These are phyloP conservation scores for Stenchaetothrips biformis DNA, from an alignment of 2,888 invertebrate genomes.

Conservation along the genomic window DNA sequence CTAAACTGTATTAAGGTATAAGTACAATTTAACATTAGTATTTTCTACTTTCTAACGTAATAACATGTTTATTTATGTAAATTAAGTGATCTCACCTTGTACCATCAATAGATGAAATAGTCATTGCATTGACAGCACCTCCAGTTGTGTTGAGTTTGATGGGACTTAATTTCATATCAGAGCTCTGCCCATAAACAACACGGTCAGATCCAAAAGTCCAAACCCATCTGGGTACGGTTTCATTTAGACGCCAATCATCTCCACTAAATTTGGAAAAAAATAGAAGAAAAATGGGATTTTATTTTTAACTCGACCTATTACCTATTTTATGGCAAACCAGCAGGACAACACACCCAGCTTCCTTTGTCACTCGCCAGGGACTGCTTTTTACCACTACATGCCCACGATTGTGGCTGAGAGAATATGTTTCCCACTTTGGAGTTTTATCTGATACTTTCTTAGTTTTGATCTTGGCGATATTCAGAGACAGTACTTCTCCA, in stretches of 20 bases:
- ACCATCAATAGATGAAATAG: not conserved
- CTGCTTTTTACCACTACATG: not conserved
- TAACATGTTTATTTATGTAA: not conserved
- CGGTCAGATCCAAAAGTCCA: conserved; percentile 2
- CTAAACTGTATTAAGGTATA: not conserved
- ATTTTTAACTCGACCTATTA: no score
- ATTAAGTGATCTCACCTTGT: not conserved
- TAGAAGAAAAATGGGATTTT: no score
- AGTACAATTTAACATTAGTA: not conserved
- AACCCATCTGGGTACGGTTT: not conserved
- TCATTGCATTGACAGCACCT: not conserved
- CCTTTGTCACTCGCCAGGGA: not conserved
- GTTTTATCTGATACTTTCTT: not conserved
- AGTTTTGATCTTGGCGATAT: not conserved
- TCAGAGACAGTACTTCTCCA: not conserved
- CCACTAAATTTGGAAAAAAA: not conserved
- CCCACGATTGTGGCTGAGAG: not conserved
- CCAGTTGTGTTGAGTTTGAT: not conserved
- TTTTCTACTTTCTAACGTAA: not conserved
- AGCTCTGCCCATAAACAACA: not conserved
- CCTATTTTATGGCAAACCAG: not conserved
- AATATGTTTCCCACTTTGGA: not conserved
- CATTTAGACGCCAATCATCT: not conserved
- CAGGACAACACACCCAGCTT: not conserved
- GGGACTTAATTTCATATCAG: not conserved